Conservation (phyloP, 2,888 invertebrate species). For the Phortica okadai region DNA sequence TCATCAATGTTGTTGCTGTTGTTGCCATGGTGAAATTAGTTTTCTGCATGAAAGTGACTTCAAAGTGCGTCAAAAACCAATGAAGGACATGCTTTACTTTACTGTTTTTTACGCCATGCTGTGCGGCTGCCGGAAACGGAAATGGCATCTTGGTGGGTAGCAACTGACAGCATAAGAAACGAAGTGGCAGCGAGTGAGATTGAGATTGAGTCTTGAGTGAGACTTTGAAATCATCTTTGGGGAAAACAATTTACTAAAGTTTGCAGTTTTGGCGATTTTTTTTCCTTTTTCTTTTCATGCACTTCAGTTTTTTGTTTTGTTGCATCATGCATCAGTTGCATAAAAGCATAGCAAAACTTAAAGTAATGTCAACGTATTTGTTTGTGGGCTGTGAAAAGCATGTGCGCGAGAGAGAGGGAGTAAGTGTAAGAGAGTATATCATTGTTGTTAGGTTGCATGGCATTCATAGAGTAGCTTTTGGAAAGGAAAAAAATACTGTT, state of each 20-base stretch:
- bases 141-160: constrained; percentile 7
- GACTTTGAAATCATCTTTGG: not conserved
- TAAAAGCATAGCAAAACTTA: constrained; percentile 11
- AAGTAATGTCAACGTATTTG: constrained; percentile 10
- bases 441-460: not conserved
- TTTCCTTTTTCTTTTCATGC: not conserved
- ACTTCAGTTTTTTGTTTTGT: not conserved
- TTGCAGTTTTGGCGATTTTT: constrained; percentile 1
- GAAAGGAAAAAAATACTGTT: not conserved
- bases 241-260: constrained; percentile 30
- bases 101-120: not conserved
- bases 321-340: constrained; percentile 28
- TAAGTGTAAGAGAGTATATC: not conserved
- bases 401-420: constrained; percentile 29
- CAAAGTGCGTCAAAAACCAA: constrained; percentile 61
- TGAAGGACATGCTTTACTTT: constrained; percentile 30
- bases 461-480: not conserved
- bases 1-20: constrained; percentile 51
- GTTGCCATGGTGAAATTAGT: constrained; percentile 50
- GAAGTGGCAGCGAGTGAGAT: constrained; percentile 32
- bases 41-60: constrained; percentile 61
- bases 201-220: constrained; percentile 17
- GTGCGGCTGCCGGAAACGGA: constrained; percentile 2
- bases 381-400: not conserved
- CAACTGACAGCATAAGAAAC: not conserved